Conservation (phyloP, 2,888 invertebrate species). For the Leptura quadrifasciata region DNA sequence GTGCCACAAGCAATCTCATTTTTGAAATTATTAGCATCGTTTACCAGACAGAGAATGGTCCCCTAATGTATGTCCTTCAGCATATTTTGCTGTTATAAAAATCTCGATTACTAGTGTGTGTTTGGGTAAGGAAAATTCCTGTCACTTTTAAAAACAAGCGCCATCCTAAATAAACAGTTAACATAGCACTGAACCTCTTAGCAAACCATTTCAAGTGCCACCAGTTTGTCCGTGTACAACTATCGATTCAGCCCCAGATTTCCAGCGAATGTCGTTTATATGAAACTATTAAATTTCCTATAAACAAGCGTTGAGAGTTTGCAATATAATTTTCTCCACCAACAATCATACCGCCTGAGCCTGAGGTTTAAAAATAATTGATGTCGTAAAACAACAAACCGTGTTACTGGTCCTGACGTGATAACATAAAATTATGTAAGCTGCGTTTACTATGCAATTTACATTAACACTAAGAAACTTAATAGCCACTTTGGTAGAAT, state of each 20-base stretch:
- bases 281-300: conserved; percentile 27
- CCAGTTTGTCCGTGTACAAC: not conserved
- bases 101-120: too few relatives aligned
- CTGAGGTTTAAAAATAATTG: conserved; percentile 39
- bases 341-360: conserved; percentile 28
- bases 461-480: conserved; percentile 16
- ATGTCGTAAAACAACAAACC: conserved; percentile 29
- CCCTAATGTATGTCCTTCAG: too few relatives aligned
- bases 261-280: conserved; percentile 13
- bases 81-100: too few relatives aligned
- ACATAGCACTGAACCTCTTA: not conserved
- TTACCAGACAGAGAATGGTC: too few relatives aligned
- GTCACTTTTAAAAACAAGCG: not conserved
- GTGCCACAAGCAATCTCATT: too few relatives aligned
- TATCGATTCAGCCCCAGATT: not conserved
- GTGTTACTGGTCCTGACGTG: conserved; percentile 23
- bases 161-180: not conserved
- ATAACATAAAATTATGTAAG: conserved; percentile 33
- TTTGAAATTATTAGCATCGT: too few relatives aligned
- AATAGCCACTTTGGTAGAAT: conserved; percentile 11
- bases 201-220: not conserved
- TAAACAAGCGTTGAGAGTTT: conserved; percentile 27
- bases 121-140: not conserved
- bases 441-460: conserved; percentile 29
- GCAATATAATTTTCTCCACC: conserved; percentile 21